A percentile compares a stretch with the other conserved stretches of the same genome.
Conservation (phyloP, 2,797 vertebrate genomes). For the Oreortyx pictus region DNA sequence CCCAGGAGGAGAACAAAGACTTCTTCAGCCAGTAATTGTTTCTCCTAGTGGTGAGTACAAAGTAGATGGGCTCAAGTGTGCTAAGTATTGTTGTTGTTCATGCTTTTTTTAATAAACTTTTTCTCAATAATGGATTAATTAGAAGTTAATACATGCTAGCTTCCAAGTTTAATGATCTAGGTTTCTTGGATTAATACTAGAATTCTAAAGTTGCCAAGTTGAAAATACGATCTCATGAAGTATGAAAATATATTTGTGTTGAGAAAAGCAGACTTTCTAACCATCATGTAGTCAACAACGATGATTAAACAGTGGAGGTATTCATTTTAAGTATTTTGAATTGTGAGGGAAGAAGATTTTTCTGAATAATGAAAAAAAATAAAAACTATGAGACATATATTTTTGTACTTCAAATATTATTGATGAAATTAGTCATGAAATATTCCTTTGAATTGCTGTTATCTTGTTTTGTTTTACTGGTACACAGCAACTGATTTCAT, state of each 20-base stretch:
- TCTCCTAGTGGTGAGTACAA: conserved; percentile 91
- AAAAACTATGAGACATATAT: background rate
- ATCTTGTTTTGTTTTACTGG: background rate
- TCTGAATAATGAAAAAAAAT: background rate
- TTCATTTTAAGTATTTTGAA: background rate
- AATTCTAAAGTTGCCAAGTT: background rate
- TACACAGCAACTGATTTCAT: background rate
- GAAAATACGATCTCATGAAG: background rate
- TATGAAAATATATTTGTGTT: background rate
- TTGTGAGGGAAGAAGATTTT: background rate
- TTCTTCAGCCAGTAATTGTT: conserved; percentile 94
- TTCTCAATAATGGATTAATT: background rate
- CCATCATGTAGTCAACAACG: background rate
- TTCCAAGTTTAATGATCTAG: background rate
- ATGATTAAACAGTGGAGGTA: background rate
- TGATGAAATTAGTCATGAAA: background rate
- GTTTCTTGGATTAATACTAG: background rate
- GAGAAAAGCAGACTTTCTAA: background rate
- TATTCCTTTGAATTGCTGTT: background rate
- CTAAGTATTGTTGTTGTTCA: rapidly evolving
- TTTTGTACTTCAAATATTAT: background rate
- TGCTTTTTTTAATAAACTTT: background rate
- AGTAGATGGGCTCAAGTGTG: background rate
- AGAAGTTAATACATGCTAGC: background rate
- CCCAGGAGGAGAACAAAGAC: conserved; percentile 93